Evolutionary conservation across 1,140 invertebrate species (phyloP), one percentile per base, ranked within the genome.

Genomic region (fruit fly (Drosophila melanogaster)): DNA sequence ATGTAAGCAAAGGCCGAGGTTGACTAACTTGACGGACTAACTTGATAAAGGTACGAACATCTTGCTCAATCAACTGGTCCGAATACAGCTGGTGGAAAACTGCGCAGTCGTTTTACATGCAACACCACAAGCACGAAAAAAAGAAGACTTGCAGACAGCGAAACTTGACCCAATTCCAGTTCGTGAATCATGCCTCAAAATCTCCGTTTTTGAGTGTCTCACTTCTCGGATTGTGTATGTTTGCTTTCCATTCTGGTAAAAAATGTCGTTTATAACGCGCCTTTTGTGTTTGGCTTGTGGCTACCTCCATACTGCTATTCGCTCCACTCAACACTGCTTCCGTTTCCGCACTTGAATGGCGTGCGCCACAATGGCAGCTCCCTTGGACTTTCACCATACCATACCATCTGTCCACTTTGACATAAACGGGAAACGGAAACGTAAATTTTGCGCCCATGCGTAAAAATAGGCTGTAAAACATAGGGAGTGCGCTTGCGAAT

Each of bases 181-280:
- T 62, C 73, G 73, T 78, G 74, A 75, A 66, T 75, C 60, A 74
- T 75, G 74, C 55, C 57, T 56, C 57, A 17, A 58, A 11, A 33
- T 57, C 53, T 33, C 19, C 51, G n/a, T 30, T 46, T 35, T 12
- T 26, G 15, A n/a, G 46, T 30, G 46, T 3, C 24, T 47, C 24
- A 47, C 22, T 24, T 22, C 12, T 26, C 46, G 14, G 11, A 47
- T 49, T 49, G 6, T 59, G 70, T 73, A 35, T 73, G 71, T 74
- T 73, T 54, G 71, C 51, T 40, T 74, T 73, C 44, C 70, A 62
- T 84, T 90, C 75, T 76, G 43, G 62, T 89, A 84, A 77, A 89
- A 89, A 89, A 89, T 89, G 84, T 86, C 84, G 84, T 80, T 90
- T 89, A 89, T 89, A 84, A 89, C 84, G 77, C 84, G 84, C 80